Percentiles rank a stretch among this genome's conserved stretches.
phyloP scores from a whole-genome alignment of 2,113 vertebrate genomes.

The Cichladusa arquata region DNA sequence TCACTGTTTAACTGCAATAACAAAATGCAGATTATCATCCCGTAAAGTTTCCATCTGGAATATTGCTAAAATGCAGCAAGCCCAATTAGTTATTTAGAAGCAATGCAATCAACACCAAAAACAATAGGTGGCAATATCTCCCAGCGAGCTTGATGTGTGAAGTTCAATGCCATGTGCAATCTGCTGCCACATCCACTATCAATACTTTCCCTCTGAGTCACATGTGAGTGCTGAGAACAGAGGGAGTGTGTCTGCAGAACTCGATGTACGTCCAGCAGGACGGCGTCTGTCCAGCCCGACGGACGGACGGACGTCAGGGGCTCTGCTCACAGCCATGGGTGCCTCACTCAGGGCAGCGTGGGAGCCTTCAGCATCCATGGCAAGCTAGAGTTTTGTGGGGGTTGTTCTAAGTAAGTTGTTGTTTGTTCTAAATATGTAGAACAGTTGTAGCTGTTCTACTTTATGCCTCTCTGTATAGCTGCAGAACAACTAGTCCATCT shows the following conservation, averaged over 20 bases:
- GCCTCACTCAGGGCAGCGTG: neutral
- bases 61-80: neutral
- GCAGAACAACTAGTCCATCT: neutral
- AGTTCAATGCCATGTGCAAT: slow-evolving; percentile 43
- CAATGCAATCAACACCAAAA: slow-evolving; percentile 45
- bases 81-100: neutral
- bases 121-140: slow-evolving; percentile 60
- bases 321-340: slow-evolving; percentile 4
- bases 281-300: neutral
- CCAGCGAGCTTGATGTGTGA: slow-evolving; percentile 19
- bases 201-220: slow-evolving; percentile 59
- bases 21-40: neutral
- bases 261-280: slow-evolving; percentile 44
- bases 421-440: neutral
- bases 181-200: slow-evolving; percentile 53
- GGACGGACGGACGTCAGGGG: neutral
- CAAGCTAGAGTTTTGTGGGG: neutral
- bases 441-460: neutral
- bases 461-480: neutral
- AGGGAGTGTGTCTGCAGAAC: neutral
- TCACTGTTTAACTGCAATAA: neutral
- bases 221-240: neutral
- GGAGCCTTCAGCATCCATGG: neutral
- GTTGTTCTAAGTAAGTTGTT: neutral
- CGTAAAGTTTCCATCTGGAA: neutral